Evolutionary conservation across 2,888 invertebrate genomes (phyloP).

Genomic region (Aleiodes testaceus): DNA sequence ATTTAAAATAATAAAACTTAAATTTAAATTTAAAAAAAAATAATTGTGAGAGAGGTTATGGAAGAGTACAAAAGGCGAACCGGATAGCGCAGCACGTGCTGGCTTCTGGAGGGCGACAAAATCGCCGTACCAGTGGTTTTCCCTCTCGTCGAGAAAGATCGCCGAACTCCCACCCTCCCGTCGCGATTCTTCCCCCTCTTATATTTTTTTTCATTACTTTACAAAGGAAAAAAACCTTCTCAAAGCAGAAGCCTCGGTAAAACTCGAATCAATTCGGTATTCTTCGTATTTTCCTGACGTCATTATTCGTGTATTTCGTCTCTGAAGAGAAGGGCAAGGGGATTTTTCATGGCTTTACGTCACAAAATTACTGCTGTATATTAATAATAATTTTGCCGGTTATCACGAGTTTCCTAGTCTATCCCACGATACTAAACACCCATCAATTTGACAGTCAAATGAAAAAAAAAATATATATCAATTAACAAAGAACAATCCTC

Average conservation of each 20-base stretch:
- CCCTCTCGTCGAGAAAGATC: slow-evolving; percentile 44
- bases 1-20: slow-evolving; percentile 16
- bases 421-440: background rate
- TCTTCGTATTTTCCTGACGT: slow-evolving; percentile 7
- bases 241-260: slow-evolving; percentile 29
- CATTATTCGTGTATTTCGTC: slow-evolving; percentile 7
- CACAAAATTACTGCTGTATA: too few relatives aligned
- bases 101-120: slow-evolving; percentile 61
- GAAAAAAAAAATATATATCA: background rate
- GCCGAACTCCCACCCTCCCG: slow-evolving; percentile 42
- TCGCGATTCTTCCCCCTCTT: slow-evolving; percentile 21
- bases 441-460: background rate
- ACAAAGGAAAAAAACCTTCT: too few relatives aligned
- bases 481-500: too few relatives aligned
- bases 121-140: slow-evolving; percentile 44
- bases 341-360: too few relatives aligned
- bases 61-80: slow-evolving; percentile 46
- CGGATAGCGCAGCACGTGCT: slow-evolving; percentile 68
- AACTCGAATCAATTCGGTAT: slow-evolving; percentile 40
- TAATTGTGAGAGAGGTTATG: slow-evolving; percentile 18
- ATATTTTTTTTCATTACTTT: slow-evolving; percentile 26
- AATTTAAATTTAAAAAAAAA: slow-evolving; percentile 37
- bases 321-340: too few relatives aligned
- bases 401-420: background rate
- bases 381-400: background rate